phyloP scores from a whole-genome alignment of 2,888 invertebrate genomes.

The Petrolisthes manimaculis region DNA sequence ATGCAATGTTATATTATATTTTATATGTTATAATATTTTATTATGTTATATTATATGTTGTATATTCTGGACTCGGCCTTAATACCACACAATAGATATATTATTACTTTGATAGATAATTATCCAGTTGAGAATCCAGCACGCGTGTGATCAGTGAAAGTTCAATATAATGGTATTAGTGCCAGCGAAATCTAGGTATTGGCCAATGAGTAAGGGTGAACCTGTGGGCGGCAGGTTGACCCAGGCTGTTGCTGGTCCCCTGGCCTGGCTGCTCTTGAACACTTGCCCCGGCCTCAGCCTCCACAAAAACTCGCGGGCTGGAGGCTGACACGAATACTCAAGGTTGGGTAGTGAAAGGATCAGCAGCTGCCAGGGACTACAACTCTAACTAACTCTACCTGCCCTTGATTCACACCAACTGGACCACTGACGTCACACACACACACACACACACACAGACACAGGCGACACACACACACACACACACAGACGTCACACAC shows the following conservation, averaged over 20 bases:
- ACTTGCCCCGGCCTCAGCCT: constrained; percentile 4
- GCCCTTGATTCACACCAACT: constrained; percentile 34
- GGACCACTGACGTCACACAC: neutral
- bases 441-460: neutral
- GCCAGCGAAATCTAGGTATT: neutral
- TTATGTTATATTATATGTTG: too few relatives aligned
- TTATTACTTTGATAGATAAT: neutral
- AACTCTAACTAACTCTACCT: neutral
- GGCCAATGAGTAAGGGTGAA: neutral
- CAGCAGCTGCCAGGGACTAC: constrained; percentile 27
- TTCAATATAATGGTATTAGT: neutral
- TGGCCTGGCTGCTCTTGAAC: constrained; percentile 6
- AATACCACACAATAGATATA: too few relatives aligned
- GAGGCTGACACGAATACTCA: constrained; percentile 26
- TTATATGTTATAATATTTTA: too few relatives aligned
- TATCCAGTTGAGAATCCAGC: neutral
- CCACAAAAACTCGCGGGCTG: constrained; percentile 32
- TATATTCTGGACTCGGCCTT: neutral
- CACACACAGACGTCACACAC: too few relatives aligned
- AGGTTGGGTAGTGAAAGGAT: constrained; percentile 42
- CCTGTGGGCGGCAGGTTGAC: neutral
- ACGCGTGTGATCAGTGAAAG: neutral
- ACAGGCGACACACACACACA: too few relatives aligned
- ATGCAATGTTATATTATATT: too few relatives aligned
- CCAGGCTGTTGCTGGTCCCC: neutral